Conservation (phyloP, 2,113 vertebrate species). For the Nothoprocta pentlandii region DNA sequence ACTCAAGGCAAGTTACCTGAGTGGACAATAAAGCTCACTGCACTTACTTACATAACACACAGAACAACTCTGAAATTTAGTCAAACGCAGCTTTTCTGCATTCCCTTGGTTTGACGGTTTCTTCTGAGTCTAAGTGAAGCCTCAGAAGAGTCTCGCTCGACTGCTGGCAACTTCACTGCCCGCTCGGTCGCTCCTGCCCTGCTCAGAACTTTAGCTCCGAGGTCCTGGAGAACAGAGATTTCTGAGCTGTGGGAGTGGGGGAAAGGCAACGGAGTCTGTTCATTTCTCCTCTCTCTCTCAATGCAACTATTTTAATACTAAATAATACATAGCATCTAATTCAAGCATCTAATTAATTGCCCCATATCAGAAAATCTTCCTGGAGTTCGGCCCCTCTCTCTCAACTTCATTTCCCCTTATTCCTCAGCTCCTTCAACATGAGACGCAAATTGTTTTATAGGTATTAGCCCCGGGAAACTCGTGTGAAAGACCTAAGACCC, state of each 20-base stretch:
- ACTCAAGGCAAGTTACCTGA: constrained; percentile 20
- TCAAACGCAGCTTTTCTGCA: constrained; percentile 6
- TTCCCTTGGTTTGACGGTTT: neutral
- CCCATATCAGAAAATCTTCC: neutral
- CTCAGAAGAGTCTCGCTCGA: neutral
- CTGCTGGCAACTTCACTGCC: neutral
- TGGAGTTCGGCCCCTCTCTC: neutral
- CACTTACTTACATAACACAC: neutral
- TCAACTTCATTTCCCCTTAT: neutral
- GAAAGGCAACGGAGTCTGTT: neutral
- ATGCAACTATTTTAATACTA: neutral
- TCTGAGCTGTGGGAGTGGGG: neutral
- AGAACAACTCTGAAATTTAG: constrained; percentile 11
- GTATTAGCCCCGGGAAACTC: neutral
- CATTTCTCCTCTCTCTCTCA: neutral
- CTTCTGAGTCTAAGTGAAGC: neutral
- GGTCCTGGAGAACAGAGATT: neutral
- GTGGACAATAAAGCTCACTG: neutral
- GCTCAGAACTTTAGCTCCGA: neutral
- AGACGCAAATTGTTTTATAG: neutral
- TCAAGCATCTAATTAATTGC: neutral
- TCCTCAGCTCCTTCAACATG: neutral
- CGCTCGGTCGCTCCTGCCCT: neutral
- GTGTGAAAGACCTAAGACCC: neutral
- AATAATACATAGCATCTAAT: neutral